Conservation (phyloP, 2,113 vertebrate genomes). For the Grus americana region DNA sequence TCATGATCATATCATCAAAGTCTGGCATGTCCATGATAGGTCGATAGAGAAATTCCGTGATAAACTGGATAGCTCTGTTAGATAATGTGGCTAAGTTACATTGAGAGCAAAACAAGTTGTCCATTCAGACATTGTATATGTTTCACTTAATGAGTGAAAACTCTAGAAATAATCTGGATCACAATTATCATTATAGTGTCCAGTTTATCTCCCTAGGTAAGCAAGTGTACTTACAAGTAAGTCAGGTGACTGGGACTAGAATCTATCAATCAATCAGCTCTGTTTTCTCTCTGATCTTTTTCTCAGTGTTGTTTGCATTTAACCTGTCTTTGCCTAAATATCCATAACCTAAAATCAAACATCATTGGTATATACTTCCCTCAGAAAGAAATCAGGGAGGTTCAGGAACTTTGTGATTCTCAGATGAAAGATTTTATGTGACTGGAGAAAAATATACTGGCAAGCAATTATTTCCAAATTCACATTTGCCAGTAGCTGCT, state of each 20-base stretch:
- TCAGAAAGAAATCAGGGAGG: neutral
- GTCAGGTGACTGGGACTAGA: neutral
- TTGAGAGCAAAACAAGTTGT: neutral
- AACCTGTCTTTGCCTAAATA: neutral
- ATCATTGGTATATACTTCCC: neutral
- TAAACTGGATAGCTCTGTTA: neutral
- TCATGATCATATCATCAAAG: constrained; percentile 72
- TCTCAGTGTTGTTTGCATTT: neutral
- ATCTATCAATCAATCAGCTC: neutral
- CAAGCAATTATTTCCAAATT: neutral
- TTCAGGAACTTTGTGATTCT: neutral
- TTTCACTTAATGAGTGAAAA: neutral
- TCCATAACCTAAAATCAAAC: neutral
- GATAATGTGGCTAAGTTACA: neutral
- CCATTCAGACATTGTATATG: neutral
- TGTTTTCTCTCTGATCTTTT: neutral
- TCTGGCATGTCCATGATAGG: constrained; percentile 45
- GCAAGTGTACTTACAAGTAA: neutral
- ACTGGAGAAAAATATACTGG: neutral
- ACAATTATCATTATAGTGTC: neutral
- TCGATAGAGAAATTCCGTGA: constrained; percentile 27
- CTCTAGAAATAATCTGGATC: neutral
- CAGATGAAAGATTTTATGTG: neutral
- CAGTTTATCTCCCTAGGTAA: neutral
- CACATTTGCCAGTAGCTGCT: neutral